Percentiles rank a stretch among this genome's conserved stretches.
Evolutionary conservation across 2,888 invertebrate species (phyloP).

Genomic region (Aethes cnicana): DNA sequence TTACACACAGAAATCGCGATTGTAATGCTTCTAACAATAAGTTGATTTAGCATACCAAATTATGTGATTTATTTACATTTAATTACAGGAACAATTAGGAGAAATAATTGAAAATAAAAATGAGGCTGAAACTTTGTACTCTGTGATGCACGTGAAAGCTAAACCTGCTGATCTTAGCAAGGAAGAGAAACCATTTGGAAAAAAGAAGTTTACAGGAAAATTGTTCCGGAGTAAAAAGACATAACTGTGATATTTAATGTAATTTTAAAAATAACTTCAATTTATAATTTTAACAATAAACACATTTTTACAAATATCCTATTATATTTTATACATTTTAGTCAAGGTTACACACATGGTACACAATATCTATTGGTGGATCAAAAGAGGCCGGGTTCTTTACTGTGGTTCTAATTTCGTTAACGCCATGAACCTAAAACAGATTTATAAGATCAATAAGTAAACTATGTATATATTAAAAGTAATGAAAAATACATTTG

Average conservation of each 20-base stretch:
- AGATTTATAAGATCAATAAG: slow-evolving; percentile 32
- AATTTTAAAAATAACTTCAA: no score
- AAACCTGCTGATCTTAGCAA: slow-evolving; percentile 75
- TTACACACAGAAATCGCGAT: no score
- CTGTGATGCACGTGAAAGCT: slow-evolving; percentile 86
- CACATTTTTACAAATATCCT: slow-evolving; percentile 16
- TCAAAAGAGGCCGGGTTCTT: not conserved
- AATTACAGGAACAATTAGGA: slow-evolving; percentile 85
- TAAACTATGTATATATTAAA: slow-evolving; percentile 27
- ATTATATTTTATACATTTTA: slow-evolving; percentile 29
- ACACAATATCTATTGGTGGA: no score
- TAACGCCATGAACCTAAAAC: slow-evolving; percentile 52
- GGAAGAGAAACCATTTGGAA: slow-evolving; percentile 59
- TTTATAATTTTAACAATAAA: no score
- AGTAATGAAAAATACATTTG: not conserved
- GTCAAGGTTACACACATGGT: not conserved
- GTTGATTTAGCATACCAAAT: no score
- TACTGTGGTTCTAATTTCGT: slow-evolving; percentile 23
- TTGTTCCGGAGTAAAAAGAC: slow-evolving; percentile 56
- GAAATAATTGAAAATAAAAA: slow-evolving; percentile 87
- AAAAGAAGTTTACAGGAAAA: slow-evolving; percentile 62
- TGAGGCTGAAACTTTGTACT: slow-evolving; percentile 86
- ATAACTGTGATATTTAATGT: no score
- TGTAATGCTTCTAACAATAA: no score
- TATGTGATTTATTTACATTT: slow-evolving; percentile 7